Evolutionary conservation across 2,113 vertebrate genomes (phyloP).

Genomic region (Oreocharis arfaki): DNA sequence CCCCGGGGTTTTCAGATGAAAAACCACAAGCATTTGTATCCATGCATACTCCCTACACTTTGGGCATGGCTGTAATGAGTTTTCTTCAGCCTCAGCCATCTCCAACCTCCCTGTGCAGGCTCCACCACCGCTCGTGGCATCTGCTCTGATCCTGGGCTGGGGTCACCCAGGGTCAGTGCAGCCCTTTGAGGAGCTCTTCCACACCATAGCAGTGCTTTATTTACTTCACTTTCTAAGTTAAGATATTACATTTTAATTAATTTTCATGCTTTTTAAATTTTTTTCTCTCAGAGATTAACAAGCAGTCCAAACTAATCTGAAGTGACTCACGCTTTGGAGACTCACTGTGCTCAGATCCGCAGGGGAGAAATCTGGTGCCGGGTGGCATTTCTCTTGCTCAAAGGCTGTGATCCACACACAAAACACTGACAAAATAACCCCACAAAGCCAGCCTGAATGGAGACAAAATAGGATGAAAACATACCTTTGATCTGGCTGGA

Average conservation of each 20-base stretch:
- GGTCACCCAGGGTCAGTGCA: neutral
- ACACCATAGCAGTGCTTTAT: neutral
- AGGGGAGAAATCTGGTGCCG: neutral
- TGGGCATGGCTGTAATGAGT: neutral
- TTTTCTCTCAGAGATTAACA: neutral
- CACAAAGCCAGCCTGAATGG: neutral
- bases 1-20: neutral
- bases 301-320: neutral
- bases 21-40: neutral
- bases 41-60: fast-evolving
- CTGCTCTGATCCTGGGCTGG: neutral
- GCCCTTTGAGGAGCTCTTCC: neutral
- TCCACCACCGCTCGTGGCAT: neutral
- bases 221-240: neutral
- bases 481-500: neutral
- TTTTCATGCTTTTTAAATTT: neutral
- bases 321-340: slow-evolving; percentile 38
- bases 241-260: neutral
- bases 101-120: neutral
- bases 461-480: neutral
- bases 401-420: neutral
- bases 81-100: neutral
- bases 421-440: neutral
- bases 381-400: neutral
- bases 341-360: neutral